phyloP scores from a whole-genome alignment of 92 coral and sea anemone genomes.

The Umimayanthus chanpuru region DNA sequence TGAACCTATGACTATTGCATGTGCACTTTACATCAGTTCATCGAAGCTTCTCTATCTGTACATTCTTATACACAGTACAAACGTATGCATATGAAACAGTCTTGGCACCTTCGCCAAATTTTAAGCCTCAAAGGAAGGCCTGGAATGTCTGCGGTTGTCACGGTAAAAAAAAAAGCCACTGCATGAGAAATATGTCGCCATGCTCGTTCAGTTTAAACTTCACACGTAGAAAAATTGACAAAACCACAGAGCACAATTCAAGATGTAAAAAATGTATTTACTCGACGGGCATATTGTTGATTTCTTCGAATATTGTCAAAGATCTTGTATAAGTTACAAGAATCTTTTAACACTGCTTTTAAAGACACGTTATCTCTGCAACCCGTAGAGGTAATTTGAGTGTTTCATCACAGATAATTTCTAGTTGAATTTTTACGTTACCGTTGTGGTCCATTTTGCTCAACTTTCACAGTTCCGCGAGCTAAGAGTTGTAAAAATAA shows the following conservation, averaged over 20 bases:
- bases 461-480: neutral
- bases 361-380: slow-evolving; percentile 9
- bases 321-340: neutral
- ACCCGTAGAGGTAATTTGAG: too few species aligned
- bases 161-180: neutral
- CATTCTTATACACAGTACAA: too few species aligned
- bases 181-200: neutral
- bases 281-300: too few species aligned
- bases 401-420: neutral
- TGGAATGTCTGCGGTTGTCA: neutral
- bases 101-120: neutral
- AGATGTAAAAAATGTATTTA: neutral
- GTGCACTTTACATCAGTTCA: neutral
- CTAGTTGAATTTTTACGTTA: neutral
- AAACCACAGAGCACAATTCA: neutral
- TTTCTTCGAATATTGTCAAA: neutral
- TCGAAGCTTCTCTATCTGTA: neutral
- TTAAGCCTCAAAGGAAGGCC: neutral
- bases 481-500: neutral
- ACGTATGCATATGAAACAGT: too few species aligned
- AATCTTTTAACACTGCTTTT: slow-evolving; percentile 6
- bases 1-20: too few species aligned
- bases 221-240: neutral
- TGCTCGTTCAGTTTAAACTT: neutral
- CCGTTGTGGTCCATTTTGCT: neutral